Evolutionary conservation across 2,113 vertebrate genomes (phyloP).

Genomic region (Sus scrofa): T2T-Sscrofa CM000830.6:94676001-94676500

Average conservation of each 20-base stretch:
- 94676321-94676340: background rate
- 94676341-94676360: constrained; percentile 24
- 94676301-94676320: background rate
- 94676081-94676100: background rate
- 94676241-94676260: background rate
- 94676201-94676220: background rate
- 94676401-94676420: background rate
- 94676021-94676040: background rate
- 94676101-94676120: background rate
- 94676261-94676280: background rate
- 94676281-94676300: background rate
- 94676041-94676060: background rate
- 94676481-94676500: constrained; percentile 19
- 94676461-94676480: constrained; percentile 1
- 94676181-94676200: constrained; percentile 11
- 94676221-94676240: background rate
- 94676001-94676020: background rate
- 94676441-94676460: constrained; percentile 55
- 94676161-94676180: background rate
- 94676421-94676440: constrained; percentile 3
- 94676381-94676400: background rate
- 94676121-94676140: background rate
- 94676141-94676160: constrained; percentile 15
- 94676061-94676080: background rate
- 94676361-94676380: constrained; percentile 16